Evolutionary conservation across 2,113 vertebrate species (phyloP).

Genomic region (Apteryx owenii): DNA sequence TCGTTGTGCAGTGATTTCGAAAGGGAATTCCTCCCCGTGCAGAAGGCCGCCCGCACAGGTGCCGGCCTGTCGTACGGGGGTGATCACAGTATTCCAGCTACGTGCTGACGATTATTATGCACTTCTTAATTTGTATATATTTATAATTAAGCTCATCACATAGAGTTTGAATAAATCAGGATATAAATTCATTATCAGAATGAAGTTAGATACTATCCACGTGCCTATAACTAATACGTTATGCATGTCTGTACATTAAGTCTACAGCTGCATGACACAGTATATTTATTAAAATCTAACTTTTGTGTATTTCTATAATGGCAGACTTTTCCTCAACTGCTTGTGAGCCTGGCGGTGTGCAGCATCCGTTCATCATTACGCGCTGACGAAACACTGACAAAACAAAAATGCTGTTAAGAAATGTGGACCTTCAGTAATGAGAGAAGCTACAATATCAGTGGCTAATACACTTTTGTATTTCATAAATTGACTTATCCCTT

Average conservation of each 20-base stretch:
- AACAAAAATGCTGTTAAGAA: slow-evolving; percentile 47
- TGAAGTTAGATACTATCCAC: background rate
- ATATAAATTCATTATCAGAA: slow-evolving; percentile 9
- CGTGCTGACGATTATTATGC: background rate
- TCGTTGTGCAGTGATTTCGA: background rate
- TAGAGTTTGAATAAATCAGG: background rate
- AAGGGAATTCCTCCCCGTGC: background rate
- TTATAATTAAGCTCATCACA: background rate
- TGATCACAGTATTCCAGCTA: background rate
- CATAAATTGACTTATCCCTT: slow-evolving; percentile 51
- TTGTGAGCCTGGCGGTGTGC: slow-evolving; percentile 18
- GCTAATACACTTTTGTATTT: slow-evolving; percentile 30
- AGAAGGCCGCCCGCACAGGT: background rate
- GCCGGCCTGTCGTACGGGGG: background rate
- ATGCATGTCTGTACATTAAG: background rate
- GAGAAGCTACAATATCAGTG: slow-evolving; percentile 38
- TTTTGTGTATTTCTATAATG: background rate
- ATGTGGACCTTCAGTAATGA: background rate
- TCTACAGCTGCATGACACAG: background rate
- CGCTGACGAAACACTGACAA: slow-evolving; percentile 56
- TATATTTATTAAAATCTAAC: slow-evolving; percentile 37
- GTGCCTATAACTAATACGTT: background rate
- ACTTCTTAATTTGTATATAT: background rate
- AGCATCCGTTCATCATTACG: slow-evolving; percentile 30
- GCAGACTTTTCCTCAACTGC: slow-evolving; percentile 26